Evolutionary conservation across 2,797 vertebrate species (phyloP), one percentile per base, ranked within the genome.

Genomic region (Fringilla coelebs): DNA sequence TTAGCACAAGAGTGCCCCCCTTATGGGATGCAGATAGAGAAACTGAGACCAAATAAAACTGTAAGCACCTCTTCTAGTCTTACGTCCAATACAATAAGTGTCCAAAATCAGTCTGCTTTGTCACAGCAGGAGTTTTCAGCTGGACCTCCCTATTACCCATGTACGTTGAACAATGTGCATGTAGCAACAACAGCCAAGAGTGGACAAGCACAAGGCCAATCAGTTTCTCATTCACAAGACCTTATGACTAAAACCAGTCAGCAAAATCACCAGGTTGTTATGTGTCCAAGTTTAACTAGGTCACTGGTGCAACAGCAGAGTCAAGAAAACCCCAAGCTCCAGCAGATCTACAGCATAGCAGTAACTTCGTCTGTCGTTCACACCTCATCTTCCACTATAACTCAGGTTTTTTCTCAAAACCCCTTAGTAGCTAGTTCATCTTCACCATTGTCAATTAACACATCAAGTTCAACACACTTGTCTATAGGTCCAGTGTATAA

Each of bases 381-480:
- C 60, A 97, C 98, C 58, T 98, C 98, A 54, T 97, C 98, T 89
- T 98, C 99, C 82, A 97, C 98, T 38, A 98, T 98, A 92, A 97
- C 98, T 96, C 98, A 98, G 96, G 97, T 98, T 92, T 97, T 99
- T 96, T 98, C 98, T 66, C 98, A 98, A 97, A 99, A 98, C 96
- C 99, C 99, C 66, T 98, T 99, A 58, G 96, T 98, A 94, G 98
- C 98, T 91, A 98, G 98, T 92, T 98, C 99, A 0, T 98, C 98
- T 96, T 98, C 98, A 57, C 98, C 99, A 29, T 88, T 98, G 86
- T 98, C 99, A 40, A 95, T 98, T 79, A 99, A 98, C 83, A 98
- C 99, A 62, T 98, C 98, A 19, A 98, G 97, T 96, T 97, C 98
- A 78, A 98, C 99, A 76, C 99, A 98, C 92, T 98, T 99, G 74